Evolutionary conservation across 1,140 invertebrate species (phyloP).

Genomic region (Philaenus spumarius): DNA sequence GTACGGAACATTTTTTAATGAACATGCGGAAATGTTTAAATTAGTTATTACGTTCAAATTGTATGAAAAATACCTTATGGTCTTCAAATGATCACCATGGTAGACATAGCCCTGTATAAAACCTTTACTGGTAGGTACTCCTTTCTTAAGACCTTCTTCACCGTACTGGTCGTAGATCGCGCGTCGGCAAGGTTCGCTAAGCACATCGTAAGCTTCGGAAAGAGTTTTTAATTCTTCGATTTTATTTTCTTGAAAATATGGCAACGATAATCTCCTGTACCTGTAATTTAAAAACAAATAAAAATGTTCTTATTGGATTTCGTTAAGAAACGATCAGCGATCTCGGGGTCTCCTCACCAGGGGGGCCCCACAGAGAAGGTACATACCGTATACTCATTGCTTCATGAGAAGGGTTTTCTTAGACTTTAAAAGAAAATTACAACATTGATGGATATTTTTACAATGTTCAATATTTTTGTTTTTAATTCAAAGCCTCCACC

Average conservation of each 20-base stretch:
- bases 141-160: slow-evolving; percentile 76
- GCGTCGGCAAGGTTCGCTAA: slow-evolving; percentile 58
- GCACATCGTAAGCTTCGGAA: slow-evolving; percentile 74
- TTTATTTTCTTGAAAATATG: slow-evolving; percentile 51
- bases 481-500: no score
- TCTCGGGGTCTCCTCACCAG: no score
- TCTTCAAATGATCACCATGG: slow-evolving; percentile 76
- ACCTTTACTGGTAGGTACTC: slow-evolving; percentile 53
- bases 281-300: slow-evolving; percentile 38
- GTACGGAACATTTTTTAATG: no score
- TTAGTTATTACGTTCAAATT: background rate
- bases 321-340: no score
- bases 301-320: no score
- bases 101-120: slow-evolving; percentile 69
- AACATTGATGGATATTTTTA: no score
- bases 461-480: no score
- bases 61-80: slow-evolving; percentile 49
- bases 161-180: slow-evolving; percentile 88
- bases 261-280: slow-evolving; percentile 56
- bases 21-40: background rate
- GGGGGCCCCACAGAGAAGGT: no score
- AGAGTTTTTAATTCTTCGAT: slow-evolving; percentile 33
- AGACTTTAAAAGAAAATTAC: no score
- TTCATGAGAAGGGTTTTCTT: no score
- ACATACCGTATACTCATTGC: no score